Evolutionary conservation across 2,888 invertebrate genomes (phyloP).

Genomic region (Dugesia japonica): DNA sequence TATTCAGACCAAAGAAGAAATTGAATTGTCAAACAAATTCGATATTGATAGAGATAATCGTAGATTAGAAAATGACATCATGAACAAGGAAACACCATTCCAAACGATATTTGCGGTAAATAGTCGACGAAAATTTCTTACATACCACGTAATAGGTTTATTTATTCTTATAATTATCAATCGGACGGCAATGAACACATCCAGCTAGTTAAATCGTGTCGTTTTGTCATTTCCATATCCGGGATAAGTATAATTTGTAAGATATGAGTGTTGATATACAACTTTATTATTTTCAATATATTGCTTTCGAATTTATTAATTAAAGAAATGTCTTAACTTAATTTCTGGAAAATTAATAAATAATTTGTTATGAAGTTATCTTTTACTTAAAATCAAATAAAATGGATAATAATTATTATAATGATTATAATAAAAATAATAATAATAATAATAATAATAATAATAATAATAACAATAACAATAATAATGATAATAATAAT

Average conservation of each 20-base stretch:
- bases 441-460: no score
- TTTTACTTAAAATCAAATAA: no score
- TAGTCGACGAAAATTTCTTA: slow-evolving; percentile 2
- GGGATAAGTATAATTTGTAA: slow-evolving; percentile 16
- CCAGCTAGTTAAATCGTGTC: slow-evolving; percentile 20
- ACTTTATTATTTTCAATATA: no score
- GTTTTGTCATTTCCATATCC: slow-evolving; percentile 20
- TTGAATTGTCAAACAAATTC: not conserved
- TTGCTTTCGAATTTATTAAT: no score
- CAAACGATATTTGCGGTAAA: slow-evolving; percentile 20
- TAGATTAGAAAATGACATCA: slow-evolving; percentile 11
- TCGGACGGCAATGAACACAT: slow-evolving; percentile 7
- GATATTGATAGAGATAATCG: slow-evolving; percentile 5
- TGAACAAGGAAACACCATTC: slow-evolving; percentile 20
- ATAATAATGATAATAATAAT: no score
- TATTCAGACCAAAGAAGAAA: slow-evolving; percentile 20
- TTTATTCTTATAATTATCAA: slow-evolving; percentile 9
- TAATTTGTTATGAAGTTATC: no score
- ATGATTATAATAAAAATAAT: no score
- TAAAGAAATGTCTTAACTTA: no score
- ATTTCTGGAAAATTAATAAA: no score
- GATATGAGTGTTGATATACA: slow-evolving; percentile 12
- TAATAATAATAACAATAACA: no score
- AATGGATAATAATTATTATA: no score
- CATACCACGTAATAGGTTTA: slow-evolving; percentile 2